Evolutionary conservation across 1,140 invertebrate genomes (phyloP), one percentile per base, ranked within the genome.

Genomic region (Antheraea mylitta): DNA sequence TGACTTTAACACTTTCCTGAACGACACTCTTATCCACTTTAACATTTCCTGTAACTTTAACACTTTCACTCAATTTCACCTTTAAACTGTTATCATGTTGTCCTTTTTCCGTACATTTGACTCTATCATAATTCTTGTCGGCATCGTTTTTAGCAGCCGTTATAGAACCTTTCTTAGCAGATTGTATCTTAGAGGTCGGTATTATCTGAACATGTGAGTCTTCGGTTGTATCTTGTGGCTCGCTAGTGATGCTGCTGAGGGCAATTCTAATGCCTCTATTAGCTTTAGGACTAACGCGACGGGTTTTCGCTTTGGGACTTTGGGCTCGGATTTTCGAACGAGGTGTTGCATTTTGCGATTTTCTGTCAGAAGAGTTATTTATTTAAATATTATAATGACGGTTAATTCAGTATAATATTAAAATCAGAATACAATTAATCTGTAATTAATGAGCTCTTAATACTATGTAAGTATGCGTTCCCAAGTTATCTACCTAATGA

Each of bases 111-210:
- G 11, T 6, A 13, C 2, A 53, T 16, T 53, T 53, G 10, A 16
- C 11, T 11, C 45, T 53, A 53, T 53, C 45, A n/a, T 30, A 30
- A 4, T 30, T 30, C 22, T 4, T 30, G 22, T 30, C 22, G 22
- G 11, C 7, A 42, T 42, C 8, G 11, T 11, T 42, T 42, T 42
- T 42, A 42, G 0, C 38, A 42, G 38, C 16, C 13, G 0, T 9
- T 11, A 42, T 53, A 38, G 16, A n/a, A 53, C 48, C 60, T 48
- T 63, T 68, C 59, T 68, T 68, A 30, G 67, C 38, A 22, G 38
- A 30, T 53, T 53, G 38, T 58, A 58, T 58, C 9, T 68, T 53
- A 9, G 66, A 61, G 11, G n/a, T 19, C 60, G 60, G 18, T 61
- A 36, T 16, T 61, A 61, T 61, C 19, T 22, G 18, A 53, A 53